Evolutionary conservation across 2,888 invertebrate species (phyloP), one percentile per base, ranked within the genome.

Genomic region (Ethmia dodecea): DNA sequence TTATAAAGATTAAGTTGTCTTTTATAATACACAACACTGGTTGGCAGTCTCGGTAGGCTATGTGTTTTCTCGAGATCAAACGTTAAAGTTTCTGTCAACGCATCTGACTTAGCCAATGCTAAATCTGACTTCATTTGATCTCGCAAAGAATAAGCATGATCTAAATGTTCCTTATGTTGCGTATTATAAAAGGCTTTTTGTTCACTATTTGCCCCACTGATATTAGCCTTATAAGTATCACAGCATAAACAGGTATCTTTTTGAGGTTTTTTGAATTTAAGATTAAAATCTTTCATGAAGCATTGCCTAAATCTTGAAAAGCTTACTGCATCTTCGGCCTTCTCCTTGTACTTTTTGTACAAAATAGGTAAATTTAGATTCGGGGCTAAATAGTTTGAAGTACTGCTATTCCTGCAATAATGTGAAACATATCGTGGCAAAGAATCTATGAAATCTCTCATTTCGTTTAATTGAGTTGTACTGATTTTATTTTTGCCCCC

Each of bases 21-120:
- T 44, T 47, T 47, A 24, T 47, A 47, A 32, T 44, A 44, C 24
- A 40, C 40, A 10, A 42, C 26, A 40, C 37, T 44, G 8, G 44
- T 44, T 13, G 42, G 35, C 31, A 44, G 40, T 31, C 44, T 30
- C 20, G 42, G 47, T 31, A 47, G 31, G 4, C 44, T 42, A 13
- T 42, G 30, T 0, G 42, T 44, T 40, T 47, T 44, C 32, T 44
- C 47, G 20, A 47, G 29, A 37, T 47, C 44, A 29, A 31, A 47
- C 18, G 42, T 42, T 13, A 44, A 24, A 31, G 44, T 42, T 35
- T 47, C 43, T 31, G 37, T 22, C 15, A 35, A 22, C 31, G 30
- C 33, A 27, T 36, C 20, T 20, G 20, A 35, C 40, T 40, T 39
- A 24, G 44, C 44, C 22, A 22, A 13, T 31, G 28, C 28, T 25